Conservation (phyloP, 92 coral and sea anemone genomes). For the Umimayanthus chanpuru region DNA sequence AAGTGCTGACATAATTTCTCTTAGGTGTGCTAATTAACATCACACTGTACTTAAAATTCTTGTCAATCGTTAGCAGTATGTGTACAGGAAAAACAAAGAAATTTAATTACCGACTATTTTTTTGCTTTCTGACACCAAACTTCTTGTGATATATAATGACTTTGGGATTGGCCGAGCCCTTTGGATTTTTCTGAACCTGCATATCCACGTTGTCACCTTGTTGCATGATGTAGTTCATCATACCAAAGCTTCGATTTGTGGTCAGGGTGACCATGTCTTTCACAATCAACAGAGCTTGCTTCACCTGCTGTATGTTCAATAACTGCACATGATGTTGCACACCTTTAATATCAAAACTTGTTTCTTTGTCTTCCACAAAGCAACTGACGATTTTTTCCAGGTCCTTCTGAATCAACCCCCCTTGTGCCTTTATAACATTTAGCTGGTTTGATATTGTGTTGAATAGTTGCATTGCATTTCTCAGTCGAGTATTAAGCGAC, state of each 20-base stretch:
- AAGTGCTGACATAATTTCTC: no score
- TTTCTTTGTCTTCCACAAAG: constrained; percentile 64
- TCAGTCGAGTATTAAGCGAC: constrained; percentile 66
- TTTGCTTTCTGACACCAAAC: constrained; percentile 60
- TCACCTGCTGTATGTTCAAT: constrained; percentile 86
- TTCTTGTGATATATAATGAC: constrained; percentile 92
- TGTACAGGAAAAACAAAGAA: background rate
- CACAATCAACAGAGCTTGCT: constrained; percentile 88
- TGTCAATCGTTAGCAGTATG: no score
- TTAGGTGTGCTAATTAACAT: no score
- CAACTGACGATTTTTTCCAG: constrained; percentile 68
- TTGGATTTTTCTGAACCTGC: constrained; percentile 71
- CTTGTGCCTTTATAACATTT: constrained; percentile 72
- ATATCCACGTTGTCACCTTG: constrained; percentile 96
- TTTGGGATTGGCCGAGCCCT: constrained; percentile 76
- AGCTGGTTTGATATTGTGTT: constrained; percentile 74
- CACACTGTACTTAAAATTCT: background rate
- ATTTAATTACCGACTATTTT: constrained; percentile 36
- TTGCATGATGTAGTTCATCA: constrained; percentile 88
- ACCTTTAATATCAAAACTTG: constrained; percentile 71
- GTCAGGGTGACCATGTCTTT: constrained; percentile 77
- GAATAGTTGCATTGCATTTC: constrained; percentile 79
- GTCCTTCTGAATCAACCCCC: constrained; percentile 74
- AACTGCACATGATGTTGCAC: constrained; percentile 79
- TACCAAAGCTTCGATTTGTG: constrained; percentile 66